Percentiles rank a stretch among this genome's conserved stretches.
Evolutionary conservation across 1,140 invertebrate genomes (phyloP).

Genomic region (Globodera rostochiensis): DNA sequence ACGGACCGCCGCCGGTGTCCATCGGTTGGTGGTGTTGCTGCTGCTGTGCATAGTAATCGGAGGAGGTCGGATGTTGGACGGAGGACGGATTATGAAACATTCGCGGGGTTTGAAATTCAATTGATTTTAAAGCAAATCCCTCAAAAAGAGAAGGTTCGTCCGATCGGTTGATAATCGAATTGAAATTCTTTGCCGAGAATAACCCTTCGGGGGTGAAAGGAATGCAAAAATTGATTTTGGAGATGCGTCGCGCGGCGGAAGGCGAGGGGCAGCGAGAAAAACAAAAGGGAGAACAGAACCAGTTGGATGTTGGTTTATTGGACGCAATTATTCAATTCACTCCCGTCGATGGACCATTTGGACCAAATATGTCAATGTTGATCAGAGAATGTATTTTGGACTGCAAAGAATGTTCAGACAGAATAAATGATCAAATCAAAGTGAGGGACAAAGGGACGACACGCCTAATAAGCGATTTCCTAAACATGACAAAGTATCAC

Average conservation of each 20-base stretch:
- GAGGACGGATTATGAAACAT: slow-evolving; percentile 13
- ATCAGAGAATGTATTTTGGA: too few species aligned
- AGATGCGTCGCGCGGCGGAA: background rate
- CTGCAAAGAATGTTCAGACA: too few species aligned
- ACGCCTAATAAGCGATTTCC: too few species aligned
- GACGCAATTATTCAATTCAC: background rate
- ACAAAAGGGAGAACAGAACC: background rate
- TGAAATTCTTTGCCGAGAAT: background rate
- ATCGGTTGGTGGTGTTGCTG: background rate
- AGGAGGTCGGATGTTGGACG: background rate
- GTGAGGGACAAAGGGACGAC: too few species aligned
- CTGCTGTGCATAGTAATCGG: background rate
- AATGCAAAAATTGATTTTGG: background rate
- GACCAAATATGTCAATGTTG: too few species aligned
- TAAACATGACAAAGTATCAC: too few species aligned
- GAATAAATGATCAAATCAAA: too few species aligned
- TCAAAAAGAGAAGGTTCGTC: background rate
- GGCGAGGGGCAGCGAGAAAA: background rate
- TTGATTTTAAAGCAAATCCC: background rate
- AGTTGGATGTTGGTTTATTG: background rate
- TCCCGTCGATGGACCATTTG: background rate
- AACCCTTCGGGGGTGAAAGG: background rate
- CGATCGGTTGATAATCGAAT: too few species aligned
- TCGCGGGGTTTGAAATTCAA: background rate
- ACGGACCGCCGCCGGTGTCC: background rate